Conservation (phyloP, 1,140 invertebrate species). For the Zaprionus capensis region DNA sequence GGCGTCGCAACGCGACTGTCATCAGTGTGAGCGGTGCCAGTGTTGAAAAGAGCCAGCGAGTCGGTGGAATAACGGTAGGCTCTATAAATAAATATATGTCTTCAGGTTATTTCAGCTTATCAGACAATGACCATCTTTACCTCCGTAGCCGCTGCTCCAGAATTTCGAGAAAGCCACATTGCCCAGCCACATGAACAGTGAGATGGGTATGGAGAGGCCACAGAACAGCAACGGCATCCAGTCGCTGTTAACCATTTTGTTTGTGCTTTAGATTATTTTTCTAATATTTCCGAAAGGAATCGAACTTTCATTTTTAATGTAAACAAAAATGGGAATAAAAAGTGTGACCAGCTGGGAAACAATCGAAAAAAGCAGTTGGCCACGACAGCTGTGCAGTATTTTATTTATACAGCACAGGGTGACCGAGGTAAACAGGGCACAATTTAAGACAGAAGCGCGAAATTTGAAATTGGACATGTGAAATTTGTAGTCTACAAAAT, state of each 20-base stretch:
- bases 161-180: conserved; percentile 88
- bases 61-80: conserved; percentile 88
- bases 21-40: conserved; percentile 89
- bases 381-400: conserved; percentile 2
- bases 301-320: conserved; percentile 26
- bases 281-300: neutral
- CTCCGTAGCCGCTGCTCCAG: conserved; percentile 85
- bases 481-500: neutral
- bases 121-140: conserved; percentile 79
- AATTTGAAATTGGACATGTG: neutral
- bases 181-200: conserved; percentile 89
- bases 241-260: conserved; percentile 48
- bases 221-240: conserved; percentile 87
- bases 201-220: conserved; percentile 88
- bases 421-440: neutral
- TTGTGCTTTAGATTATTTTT: neutral
- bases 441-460: neutral
- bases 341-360: conserved; percentile 8
- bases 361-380: neutral
- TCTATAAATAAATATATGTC: conserved; percentile 85
- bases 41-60: conserved; percentile 89
- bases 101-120: conserved; percentile 4
- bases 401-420: conserved; percentile 8
- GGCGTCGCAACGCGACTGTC: conserved; percentile 88
- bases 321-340: conserved; percentile 33